Conservation (phyloP, 2,113 vertebrate genomes). For the Prionailurus bengalensis region DNA sequence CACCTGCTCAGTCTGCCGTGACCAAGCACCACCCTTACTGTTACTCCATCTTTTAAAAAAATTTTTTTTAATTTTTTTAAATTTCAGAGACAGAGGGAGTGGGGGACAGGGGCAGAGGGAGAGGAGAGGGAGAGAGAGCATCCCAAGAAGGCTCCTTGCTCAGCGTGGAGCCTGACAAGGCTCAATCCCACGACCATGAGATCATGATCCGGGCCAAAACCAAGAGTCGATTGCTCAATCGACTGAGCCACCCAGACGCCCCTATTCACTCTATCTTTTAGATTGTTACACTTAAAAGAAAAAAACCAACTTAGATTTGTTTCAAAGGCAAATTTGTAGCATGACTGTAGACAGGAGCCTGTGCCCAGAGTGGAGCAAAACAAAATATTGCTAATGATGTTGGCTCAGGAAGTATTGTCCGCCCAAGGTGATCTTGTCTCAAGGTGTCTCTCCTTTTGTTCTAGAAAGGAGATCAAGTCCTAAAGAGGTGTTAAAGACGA, state of each 20-base stretch:
- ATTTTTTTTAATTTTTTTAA: accelerated
- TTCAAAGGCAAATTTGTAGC: background rate
- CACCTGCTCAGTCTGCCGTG: background rate
- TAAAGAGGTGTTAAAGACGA: background rate
- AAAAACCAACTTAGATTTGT: background rate
- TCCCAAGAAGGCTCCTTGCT: too few species aligned
- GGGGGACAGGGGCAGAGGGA: too few species aligned
- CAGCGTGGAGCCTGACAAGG: too few species aligned
- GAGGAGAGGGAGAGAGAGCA: too few species aligned
- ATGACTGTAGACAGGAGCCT: background rate
- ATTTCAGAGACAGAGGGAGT: too few species aligned
- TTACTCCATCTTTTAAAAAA: background rate
- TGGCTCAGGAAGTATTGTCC: background rate
- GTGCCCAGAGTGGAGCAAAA: background rate
- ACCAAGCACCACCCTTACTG: background rate
- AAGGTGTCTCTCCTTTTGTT: background rate
- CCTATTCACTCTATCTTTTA: background rate
- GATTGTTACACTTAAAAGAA: background rate
- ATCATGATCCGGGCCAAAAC: too few species aligned
- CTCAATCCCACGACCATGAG: too few species aligned
- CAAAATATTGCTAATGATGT: background rate
- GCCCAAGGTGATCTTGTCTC: background rate
- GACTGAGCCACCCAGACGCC: too few species aligned
- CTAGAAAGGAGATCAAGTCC: background rate
- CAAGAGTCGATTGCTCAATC: too few species aligned